phyloP scores from a whole-genome alignment of 2,888 invertebrate genomes.

The Linyphia triangularis region DNA sequence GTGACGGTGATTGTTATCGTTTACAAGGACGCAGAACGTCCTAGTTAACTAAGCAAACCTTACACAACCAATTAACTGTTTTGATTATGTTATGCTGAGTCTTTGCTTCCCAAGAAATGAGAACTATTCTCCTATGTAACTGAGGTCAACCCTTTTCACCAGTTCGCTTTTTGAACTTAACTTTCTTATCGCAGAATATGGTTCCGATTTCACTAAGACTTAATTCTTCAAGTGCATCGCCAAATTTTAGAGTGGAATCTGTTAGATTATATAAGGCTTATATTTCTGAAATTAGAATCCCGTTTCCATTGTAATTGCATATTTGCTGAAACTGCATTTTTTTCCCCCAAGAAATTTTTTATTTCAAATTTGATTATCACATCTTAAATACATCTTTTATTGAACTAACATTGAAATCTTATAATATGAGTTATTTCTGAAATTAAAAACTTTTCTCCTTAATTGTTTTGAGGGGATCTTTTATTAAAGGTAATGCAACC shows the following conservation, averaged over 20 bases:
- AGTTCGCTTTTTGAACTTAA: neutral
- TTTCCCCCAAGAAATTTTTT: too few species aligned
- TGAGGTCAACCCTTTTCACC: neutral
- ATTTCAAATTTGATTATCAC: too few species aligned
- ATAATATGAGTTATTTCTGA: too few species aligned
- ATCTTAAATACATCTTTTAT: too few species aligned
- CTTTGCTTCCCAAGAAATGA: neutral
- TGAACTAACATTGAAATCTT: too few species aligned
- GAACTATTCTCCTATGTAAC: neutral
- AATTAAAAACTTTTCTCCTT: too few species aligned
- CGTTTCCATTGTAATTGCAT: too few species aligned
- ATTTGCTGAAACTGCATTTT: too few species aligned
- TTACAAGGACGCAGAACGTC: neutral
- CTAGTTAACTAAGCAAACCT: neutral
- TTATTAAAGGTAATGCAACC: too few species aligned
- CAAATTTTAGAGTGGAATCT: neutral
- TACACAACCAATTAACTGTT: neutral
- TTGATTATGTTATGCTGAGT: conserved; percentile 22
- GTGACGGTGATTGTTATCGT: neutral
- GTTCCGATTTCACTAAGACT: neutral
- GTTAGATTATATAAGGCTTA: neutral
- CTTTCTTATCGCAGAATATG: neutral
- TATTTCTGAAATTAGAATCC: neutral
- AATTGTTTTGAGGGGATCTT: too few species aligned
- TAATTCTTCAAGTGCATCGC: neutral